Evolutionary conservation across 2,888 invertebrate genomes (phyloP), one percentile per base, ranked within the genome.

Genomic region (Folsomia candida): DNA sequence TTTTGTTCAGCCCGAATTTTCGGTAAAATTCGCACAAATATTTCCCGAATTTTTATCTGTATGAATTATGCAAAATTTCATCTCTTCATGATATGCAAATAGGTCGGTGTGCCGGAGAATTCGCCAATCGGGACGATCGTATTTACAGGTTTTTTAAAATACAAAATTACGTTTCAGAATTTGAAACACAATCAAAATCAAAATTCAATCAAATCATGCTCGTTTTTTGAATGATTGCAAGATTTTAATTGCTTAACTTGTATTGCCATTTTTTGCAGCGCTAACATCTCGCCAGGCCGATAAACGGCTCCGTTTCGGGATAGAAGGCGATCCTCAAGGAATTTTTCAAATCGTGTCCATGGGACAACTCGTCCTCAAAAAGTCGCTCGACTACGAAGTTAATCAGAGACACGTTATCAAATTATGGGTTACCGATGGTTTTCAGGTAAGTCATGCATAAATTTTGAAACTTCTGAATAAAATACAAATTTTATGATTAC

Each of bases 371-470:
- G 86, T 92, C 20, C 85, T 94, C 68, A 87, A 88, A 70, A 88
- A 89, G 68, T 85, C 89, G 20, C 84, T 94, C 67, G 94, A 94
- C 85, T 94, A 89, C 82, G 94, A 94, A 83, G 87, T 87, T 51
- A 85, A 86, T 70, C 87, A 82, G 57, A 78, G 78, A 51, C 93
- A 92, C 82, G 85, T 87, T 70, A 92, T 94, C 82, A 88, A 90
- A 80, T 91, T 93, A 54, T 89, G 90, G 83, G 93, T 91, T 64
- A 91, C 92, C 0, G 93, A 94, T 83, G 91, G 91, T 20, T 82
- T 85, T 74, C 88, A 89, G 79, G 91, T 91, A 82, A 85, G 51
- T 29, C 6, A 60, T n/a, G n/a, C n/a, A n/a, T n/a, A n/a, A n/a
- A n/a, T n/a, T n/a, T n/a, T n/a, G n/a, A n/a, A n/a, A n/a, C 47